Base-by-base conservation (phyloP, 1,140 invertebrate genomes). In the Drosophila takahashii region DNA sequence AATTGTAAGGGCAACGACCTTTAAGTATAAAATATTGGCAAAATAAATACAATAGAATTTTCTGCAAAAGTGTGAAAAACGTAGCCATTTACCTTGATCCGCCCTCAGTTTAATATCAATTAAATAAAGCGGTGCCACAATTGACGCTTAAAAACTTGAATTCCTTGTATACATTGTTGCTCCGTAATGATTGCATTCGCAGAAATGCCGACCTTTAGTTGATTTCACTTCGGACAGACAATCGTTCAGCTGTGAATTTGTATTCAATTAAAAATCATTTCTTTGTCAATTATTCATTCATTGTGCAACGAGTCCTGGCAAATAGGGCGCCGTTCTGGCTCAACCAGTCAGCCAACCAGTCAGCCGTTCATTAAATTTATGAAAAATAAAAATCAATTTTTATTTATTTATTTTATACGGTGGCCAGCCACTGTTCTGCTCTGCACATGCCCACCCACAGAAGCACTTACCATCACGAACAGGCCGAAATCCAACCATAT, bases 241-340 rank as follows among this genome's bases (percentile, higher is more conserved):
- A 51, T 52, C 66, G 67, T 77, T 78, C 74, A 77, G 69, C 76
- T 78, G 76, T 77, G 71, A 78, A 78, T 78, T 78, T 78, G 66
- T 78, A 78, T 78, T 78, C 76, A 78, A 78, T 78, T 78, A 78
- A 78, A 78, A 78, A 78, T 78, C 66, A 78, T 77, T 77, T 77
- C 76, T 78, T 78, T 78, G 74, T 78, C 76, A 77, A 78, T 78
- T 78, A 78, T 78, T 78, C 74, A 78, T 78, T 78, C 74, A 60
- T 77, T 77, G 74, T 67, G 61, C 73, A 77, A 59, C 73, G 62
- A 62, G 27, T 47, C 58, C 48, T 52, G 69, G 54, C 66, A 60
- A 72, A 70, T 70, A 66, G 66, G 50, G 34, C 66, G 66, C 64
- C 50, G 50, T 16, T 48, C 66, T 56, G 66, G 15, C 41, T 69